Base-by-base conservation (phyloP, 2,113 vertebrate genomes). In the Athene noctua region DNA sequence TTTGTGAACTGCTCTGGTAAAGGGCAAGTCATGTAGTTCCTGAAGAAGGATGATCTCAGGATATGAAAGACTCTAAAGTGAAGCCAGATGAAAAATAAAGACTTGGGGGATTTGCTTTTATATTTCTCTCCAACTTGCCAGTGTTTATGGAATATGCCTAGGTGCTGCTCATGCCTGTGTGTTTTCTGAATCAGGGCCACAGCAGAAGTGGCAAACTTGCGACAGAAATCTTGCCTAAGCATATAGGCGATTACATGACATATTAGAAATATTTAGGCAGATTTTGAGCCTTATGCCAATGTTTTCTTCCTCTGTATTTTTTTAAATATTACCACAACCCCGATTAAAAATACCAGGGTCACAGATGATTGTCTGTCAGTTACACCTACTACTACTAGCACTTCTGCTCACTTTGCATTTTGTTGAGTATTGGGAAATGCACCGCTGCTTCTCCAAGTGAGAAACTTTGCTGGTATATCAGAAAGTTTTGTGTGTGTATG, bases 41-140 rank as follows among this genome's bases (percentile, higher is more conserved):
- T 34, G 11, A 55, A 75, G 91, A 94, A 89, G 72, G 72, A 86
- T 78, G 86, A 94, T 68, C 65, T 92, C 80, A 84, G 80, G 83
- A 94, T 91, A 89, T 91, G 83, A 87, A 96, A 81, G 68, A 63
- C 62, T 74, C 51, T 79, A 63, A 95, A 96, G 63, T 87, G 44
- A 91, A 94, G 44, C 80, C 86, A 94, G 86, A 89, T 63, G 55
- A 91, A 91, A 89, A 92, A 84, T 34, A 14, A 84, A 18, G 47
- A 71, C 74, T 55, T 86, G 20, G 8, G 51, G 15, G 15, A 91
- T 89, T 87, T 80, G 67, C 38, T 92, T 84, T 88, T 36, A 21
- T 25, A 44, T 84, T 94, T 95, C 46, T 94, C 32, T 71, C 49
- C 80, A 81, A 3, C 10, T 84, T 86, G 70, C 32, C 49, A 49